A percentile compares a stretch with the other conserved stretches of the same genome.
Conservation (phyloP, 53 echinoderm and acorn worm species). For the Crossaster papposus region DNA sequence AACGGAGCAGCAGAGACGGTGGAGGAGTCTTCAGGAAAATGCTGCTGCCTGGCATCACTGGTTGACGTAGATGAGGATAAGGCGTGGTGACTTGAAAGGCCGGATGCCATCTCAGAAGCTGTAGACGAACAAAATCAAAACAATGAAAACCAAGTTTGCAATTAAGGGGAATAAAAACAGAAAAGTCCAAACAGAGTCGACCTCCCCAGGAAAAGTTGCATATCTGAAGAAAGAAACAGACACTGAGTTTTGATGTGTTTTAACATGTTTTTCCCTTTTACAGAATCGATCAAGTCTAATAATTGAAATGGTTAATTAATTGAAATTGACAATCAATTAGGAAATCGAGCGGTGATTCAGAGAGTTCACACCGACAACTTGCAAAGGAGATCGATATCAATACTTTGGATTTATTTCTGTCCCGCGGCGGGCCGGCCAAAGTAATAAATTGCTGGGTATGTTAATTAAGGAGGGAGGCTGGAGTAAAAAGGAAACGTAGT, state of each 20-base stretch:
- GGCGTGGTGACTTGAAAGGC: neutral
- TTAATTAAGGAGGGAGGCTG: neutral
- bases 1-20: neutral
- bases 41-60: neutral
- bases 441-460: constrained; percentile 5
- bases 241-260: neutral
- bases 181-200: neutral
- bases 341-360: constrained; percentile 1
- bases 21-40: neutral
- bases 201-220: neutral
- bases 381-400: constrained; percentile 25
- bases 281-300: no score
- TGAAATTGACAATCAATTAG: constrained; percentile 16
- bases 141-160: no score
- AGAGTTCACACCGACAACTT: constrained; percentile 28
- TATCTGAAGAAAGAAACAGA: neutral
- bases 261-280: neutral
- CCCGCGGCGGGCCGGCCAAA: neutral
- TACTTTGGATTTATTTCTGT: constrained; percentile 19
- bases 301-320: constrained; percentile 6
- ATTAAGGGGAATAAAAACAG: neutral
- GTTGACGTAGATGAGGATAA: constrained; percentile 10
- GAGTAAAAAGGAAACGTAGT: neutral
- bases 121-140: neutral
- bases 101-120: neutral